phyloP scores from a whole-genome alignment of 2,113 vertebrate genomes.

The Australoheros scitulus region DNA sequence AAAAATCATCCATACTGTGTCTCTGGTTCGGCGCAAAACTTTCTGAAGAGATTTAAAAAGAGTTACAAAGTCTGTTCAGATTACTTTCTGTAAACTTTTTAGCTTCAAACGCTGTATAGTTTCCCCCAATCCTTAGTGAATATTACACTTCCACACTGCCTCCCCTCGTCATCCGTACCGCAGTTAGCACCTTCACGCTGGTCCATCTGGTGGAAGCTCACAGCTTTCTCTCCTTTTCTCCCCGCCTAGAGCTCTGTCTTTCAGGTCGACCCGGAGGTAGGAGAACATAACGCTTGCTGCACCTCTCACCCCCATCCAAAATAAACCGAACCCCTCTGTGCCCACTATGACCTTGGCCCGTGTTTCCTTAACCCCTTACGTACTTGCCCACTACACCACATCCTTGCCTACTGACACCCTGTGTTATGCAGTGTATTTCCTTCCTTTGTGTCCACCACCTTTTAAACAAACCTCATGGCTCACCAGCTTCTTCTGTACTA shows the following conservation, averaged over 20 bases:
- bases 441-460: constrained; percentile 47
- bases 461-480: constrained; percentile 37
- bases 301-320: constrained; percentile 26
- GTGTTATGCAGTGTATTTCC: constrained; percentile 62
- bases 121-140: not conserved
- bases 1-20: not conserved
- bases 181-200: constrained; percentile 40
- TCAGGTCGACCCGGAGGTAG: constrained; percentile 82
- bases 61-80: not conserved
- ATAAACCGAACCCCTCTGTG: constrained; percentile 25
- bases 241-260: constrained; percentile 80
- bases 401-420: constrained; percentile 64
- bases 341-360: constrained; percentile 38
- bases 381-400: constrained; percentile 53
- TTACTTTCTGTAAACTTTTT: not conserved
- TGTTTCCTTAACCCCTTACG: constrained; percentile 49
- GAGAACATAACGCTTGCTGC: constrained; percentile 70
- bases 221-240: constrained; percentile 72
- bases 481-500: constrained; percentile 47
- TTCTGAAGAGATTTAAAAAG: not conserved
- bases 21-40: not conserved
- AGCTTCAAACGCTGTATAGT: not conserved
- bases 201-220: constrained; percentile 51
- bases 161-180: constrained; percentile 15
- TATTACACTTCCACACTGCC: not conserved